Evolutionary conservation across 2,113 vertebrate species (phyloP).

Genomic region (Ammodytes marinus): DNA sequence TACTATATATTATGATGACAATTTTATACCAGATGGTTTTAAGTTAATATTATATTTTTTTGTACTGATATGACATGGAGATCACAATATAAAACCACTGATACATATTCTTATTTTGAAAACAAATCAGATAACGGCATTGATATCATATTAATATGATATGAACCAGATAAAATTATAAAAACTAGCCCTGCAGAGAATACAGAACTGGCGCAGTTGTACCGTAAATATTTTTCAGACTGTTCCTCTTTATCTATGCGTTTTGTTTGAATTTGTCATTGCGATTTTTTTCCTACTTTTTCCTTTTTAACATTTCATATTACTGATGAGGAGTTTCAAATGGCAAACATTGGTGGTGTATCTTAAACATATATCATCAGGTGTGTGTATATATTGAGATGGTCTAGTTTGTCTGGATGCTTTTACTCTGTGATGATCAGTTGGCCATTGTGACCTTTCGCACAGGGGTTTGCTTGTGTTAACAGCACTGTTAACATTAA

Average conservation of each 20-base stretch:
- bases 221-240: background rate
- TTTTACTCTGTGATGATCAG: constrained; percentile 46
- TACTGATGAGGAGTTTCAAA: background rate
- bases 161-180: background rate
- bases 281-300: background rate
- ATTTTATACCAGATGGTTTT: background rate
- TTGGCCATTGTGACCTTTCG: constrained; percentile 59
- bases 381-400: constrained; percentile 12
- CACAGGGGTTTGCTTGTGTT: constrained; percentile 45
- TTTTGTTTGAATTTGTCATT: constrained; percentile 6
- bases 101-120: background rate
- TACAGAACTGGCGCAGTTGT: background rate
- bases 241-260: background rate
- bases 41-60: background rate
- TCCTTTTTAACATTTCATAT: background rate
- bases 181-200: background rate
- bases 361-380: too few relatives aligned
- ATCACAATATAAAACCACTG: background rate
- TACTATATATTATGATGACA: background rate
- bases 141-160: background rate
- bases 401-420: constrained; percentile 40
- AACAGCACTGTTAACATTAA: constrained; percentile 56
- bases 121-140: background rate
- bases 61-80: background rate
- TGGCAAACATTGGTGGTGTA: background rate